Conservation (phyloP, 2,888 invertebrate genomes). For the Muschampia plurimacula region DNA sequence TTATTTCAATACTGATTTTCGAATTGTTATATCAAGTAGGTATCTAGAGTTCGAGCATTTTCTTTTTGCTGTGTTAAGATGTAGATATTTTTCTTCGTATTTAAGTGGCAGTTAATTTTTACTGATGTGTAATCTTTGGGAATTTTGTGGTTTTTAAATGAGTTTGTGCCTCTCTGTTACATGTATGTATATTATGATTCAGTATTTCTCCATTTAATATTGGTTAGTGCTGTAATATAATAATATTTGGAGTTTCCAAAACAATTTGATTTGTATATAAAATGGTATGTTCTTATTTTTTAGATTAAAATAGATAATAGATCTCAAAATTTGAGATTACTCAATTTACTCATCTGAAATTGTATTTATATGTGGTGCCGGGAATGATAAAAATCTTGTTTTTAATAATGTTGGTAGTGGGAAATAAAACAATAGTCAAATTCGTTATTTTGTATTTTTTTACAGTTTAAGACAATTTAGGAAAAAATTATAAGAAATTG, state of each 20-base stretch:
- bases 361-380: slow-evolving; percentile 41
- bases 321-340: too few relatives aligned
- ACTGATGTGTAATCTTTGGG: neutral
- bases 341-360: neutral
- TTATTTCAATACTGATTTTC: neutral
- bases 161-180: neutral
- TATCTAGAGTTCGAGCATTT: slow-evolving; percentile 22
- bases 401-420: slow-evolving; percentile 42
- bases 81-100: slow-evolving; percentile 30
- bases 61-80: slow-evolving; percentile 32
- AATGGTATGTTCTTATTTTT: neutral
- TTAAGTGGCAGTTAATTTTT: slow-evolving; percentile 22
- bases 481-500: slow-evolving; percentile 58
- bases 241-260: neutral
- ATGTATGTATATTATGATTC: slow-evolving; percentile 5
- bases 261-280: slow-evolving; percentile 1
- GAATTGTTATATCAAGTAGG: slow-evolving; percentile 9
- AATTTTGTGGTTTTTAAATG: neutral
- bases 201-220: neutral
- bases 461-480: slow-evolving; percentile 74
- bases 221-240: neutral
- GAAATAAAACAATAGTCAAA: slow-evolving; percentile 55
- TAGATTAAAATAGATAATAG: too few relatives aligned
- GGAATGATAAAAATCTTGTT: slow-evolving; percentile 18
- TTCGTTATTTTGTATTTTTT: slow-evolving; percentile 76